These are phyloP conservation scores for Geodia barretti DNA, from an alignment of 37 sponge, comb jelly and placozoan species.

Conservation along the genomic window DNA sequence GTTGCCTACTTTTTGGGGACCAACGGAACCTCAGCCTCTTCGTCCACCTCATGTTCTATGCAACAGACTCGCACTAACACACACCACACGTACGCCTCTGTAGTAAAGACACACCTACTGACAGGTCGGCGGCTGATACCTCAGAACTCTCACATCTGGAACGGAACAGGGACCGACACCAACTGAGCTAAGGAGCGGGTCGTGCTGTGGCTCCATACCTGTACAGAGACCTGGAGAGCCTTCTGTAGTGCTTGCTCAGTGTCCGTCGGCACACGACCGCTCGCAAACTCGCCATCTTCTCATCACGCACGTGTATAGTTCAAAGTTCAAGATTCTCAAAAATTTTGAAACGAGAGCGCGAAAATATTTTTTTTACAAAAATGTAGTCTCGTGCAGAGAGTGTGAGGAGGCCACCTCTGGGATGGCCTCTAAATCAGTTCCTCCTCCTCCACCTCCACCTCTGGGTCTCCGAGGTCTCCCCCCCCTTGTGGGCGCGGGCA, in stretches of 20 bases:
- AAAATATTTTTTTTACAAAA: too few relatives aligned
- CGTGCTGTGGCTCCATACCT: too few relatives aligned
- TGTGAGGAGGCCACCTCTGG: not conserved
- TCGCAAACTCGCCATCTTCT: not conserved
- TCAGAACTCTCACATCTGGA: not conserved
- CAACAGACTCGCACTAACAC: too few relatives aligned
- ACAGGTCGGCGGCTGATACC: not conserved
- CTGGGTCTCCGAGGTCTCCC: too few relatives aligned
- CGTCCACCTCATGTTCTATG: not conserved
- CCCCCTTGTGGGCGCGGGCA: not conserved
- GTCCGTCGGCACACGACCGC: not conserved
- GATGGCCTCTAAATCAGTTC: not conserved
- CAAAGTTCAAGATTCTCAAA: not conserved
- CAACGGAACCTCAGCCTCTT: slow-evolving; percentile 22
- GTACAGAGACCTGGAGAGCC: too few relatives aligned
- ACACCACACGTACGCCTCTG: not conserved
- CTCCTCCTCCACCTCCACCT: not conserved
- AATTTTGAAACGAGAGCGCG: too few relatives aligned
- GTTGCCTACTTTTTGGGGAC: slow-evolving; percentile 45
- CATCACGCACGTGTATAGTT: not conserved
- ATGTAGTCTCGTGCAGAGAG: not conserved
- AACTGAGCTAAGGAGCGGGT: too few relatives aligned
- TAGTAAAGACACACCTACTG: not conserved
- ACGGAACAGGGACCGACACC: not conserved
- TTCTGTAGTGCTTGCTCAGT: not conserved